Evolutionary conservation across 2,797 vertebrate species (phyloP).

Genomic region (Synaphobranchus kaupii): DNA sequence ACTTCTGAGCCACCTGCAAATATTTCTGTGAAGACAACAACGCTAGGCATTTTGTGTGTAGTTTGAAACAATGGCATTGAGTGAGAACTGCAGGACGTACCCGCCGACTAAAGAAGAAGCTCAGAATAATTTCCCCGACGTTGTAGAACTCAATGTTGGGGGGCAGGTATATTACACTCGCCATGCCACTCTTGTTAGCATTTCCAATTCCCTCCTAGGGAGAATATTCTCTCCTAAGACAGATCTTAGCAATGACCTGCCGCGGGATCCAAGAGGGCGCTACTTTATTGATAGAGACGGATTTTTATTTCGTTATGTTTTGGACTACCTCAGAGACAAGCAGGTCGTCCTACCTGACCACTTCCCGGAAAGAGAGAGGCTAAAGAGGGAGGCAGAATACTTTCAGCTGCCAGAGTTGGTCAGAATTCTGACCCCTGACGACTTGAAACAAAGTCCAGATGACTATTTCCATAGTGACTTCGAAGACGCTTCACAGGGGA

Average conservation of each 20-base stretch:
- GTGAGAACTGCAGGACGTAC: constrained; percentile 93
- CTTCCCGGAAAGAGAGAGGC: constrained; percentile 93
- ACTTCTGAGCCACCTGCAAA: neutral
- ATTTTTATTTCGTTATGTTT: constrained; percentile 95
- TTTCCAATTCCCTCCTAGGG: constrained; percentile 88
- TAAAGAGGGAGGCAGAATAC: constrained; percentile 95
- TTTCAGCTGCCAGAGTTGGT: constrained; percentile 93
- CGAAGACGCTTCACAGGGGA: constrained; percentile 91
- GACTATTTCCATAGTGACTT: constrained; percentile 92
- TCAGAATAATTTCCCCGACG: constrained; percentile 90
- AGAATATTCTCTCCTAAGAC: constrained; percentile 93
- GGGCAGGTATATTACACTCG: constrained; percentile 98
- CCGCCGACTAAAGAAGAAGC: constrained; percentile 83
- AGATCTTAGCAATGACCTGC: constrained; percentile 84
- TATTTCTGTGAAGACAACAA: neutral
- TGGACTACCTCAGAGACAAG: constrained; percentile 98
- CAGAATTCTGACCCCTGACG: constrained; percentile 86
- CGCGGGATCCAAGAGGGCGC: constrained; percentile 93
- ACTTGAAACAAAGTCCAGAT: constrained; percentile 91
- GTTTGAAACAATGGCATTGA: constrained; percentile 84
- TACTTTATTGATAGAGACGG: constrained; percentile 98
- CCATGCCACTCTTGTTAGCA: constrained; percentile 86
- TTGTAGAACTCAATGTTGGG: constrained; percentile 95
- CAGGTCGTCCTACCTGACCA: constrained; percentile 97
- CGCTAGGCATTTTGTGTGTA: constrained; percentile 29